phyloP scores from a whole-genome alignment of 2,797 vertebrate species.

The Lutjanus campechanus region DNA sequence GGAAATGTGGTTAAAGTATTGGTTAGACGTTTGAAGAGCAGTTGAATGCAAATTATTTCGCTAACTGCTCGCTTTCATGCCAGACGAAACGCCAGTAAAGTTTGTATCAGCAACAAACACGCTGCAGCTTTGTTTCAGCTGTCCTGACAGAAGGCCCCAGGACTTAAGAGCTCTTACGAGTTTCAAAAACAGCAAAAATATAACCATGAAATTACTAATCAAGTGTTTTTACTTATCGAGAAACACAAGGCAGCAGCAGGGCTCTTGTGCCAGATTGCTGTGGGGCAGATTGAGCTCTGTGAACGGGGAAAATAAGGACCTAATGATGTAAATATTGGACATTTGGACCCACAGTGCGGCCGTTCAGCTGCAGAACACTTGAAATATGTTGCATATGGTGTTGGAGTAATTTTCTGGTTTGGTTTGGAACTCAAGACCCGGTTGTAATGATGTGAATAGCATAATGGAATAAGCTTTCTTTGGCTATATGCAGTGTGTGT shows the following conservation, averaged over 20 bases:
- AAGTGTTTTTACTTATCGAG: constrained; percentile 13
- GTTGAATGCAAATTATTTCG: neutral
- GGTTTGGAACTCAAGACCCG: neutral
- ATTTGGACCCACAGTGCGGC: neutral
- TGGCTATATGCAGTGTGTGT: neutral
- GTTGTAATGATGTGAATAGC: neutral
- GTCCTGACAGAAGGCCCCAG: neutral
- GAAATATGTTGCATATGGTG: neutral
- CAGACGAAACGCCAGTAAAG: neutral
- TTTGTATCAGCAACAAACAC: constrained; percentile 11
- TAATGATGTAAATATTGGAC: constrained; percentile 39
- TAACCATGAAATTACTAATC: neutral
- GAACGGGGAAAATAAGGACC: neutral
- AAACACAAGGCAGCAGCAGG: neutral
- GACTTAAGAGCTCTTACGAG: neutral
- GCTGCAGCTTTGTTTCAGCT: neutral
- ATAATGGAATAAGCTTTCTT: neutral
- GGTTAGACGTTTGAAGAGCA: neutral
- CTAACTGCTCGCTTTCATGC: neutral
- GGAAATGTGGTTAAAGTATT: neutral
- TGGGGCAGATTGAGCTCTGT: neutral
- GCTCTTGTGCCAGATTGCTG: constrained; percentile 5
- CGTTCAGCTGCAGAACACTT: constrained; percentile 19
- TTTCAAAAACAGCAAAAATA: constrained; percentile 1
- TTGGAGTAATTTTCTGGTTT: neutral